These are phyloP conservation scores for Ypsolopha scabrella DNA, from an alignment of 2,888 invertebrate species.

Conservation along the genomic window DNA sequence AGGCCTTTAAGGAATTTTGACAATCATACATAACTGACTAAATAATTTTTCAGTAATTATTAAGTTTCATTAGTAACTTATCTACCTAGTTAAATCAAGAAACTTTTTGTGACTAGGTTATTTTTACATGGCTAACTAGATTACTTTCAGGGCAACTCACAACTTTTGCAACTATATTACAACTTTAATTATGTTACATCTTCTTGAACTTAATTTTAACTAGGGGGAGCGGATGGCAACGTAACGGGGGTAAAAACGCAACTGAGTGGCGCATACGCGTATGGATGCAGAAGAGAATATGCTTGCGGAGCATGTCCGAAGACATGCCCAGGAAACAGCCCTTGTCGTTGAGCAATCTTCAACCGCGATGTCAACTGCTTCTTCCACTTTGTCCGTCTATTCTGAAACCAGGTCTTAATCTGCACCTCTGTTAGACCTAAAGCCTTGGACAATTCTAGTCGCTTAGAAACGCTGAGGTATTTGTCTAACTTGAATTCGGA, in stretches of 20 bases:
- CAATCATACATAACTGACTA: no score
- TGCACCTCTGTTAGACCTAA: constrained; percentile 93
- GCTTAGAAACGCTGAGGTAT: constrained; percentile 94
- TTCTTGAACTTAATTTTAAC: not conserved
- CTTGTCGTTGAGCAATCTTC: constrained; percentile 90
- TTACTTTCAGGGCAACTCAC: no score
- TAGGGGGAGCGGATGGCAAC: constrained; percentile 50
- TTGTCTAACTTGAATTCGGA: constrained; percentile 96
- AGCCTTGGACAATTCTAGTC: constrained; percentile 92
- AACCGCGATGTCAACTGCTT: constrained; percentile 92
- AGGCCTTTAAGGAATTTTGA: no score
- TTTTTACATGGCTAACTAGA: no score
- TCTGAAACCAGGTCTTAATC: constrained; percentile 98
- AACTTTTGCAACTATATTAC: no score
- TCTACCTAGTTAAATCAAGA: no score
- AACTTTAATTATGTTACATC: no score
- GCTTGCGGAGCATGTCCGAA: constrained; percentile 72
- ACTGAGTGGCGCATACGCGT: constrained; percentile 71
- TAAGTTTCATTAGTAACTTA: no score
- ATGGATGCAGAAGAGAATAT: constrained; percentile 74
- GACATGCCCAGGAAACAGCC: constrained; percentile 78
- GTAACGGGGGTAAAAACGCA: constrained; percentile 71
- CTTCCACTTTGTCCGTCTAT: constrained; percentile 96
- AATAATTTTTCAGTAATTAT: no score
- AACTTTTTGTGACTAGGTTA: no score